phyloP scores from a whole-genome alignment of 2,797 vertebrate species.

The Sylvilagus floridanus region DNA sequence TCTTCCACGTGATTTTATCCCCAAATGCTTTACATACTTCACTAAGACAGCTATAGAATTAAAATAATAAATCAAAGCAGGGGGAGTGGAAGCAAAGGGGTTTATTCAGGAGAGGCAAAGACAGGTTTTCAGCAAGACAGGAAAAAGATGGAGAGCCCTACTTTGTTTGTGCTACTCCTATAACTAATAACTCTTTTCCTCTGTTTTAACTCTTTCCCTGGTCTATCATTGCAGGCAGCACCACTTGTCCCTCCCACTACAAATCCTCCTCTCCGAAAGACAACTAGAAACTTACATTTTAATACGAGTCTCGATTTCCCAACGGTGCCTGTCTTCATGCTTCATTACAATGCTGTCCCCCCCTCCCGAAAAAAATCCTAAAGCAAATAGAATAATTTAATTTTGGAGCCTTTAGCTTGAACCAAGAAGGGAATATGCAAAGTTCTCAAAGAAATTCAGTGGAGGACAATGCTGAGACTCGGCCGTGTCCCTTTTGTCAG shows the following conservation, averaged over 20 bases:
- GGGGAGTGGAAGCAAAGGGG: constrained; percentile 39
- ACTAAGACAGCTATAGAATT: constrained; percentile 81
- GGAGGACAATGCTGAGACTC: neutral
- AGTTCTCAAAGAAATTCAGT: constrained; percentile 1
- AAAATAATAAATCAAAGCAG: constrained; percentile 82
- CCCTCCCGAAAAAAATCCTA: neutral
- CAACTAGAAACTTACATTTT: neutral
- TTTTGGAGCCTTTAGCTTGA: neutral
- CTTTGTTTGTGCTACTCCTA: neutral
- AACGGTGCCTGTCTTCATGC: neutral
- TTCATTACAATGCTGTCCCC: neutral
- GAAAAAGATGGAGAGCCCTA: constrained; percentile 49
- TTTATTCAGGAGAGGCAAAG: constrained; percentile 56
- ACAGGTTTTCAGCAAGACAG: constrained; percentile 49
- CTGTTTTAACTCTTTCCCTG: constrained; percentile 57
- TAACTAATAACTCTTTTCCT: constrained; percentile 8
- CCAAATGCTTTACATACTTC: constrained; percentile 81
- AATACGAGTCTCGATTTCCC: neutral
- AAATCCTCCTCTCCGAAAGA: neutral
- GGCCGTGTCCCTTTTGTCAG: neutral
- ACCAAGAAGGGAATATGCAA: neutral
- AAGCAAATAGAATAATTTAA: neutral
- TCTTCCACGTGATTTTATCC: constrained; percentile 75
- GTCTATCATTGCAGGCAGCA: neutral
- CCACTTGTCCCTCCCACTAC: neutral